phyloP scores from a whole-genome alignment of 1,140 invertebrate species.

The Ganaspis sp. region DNA sequence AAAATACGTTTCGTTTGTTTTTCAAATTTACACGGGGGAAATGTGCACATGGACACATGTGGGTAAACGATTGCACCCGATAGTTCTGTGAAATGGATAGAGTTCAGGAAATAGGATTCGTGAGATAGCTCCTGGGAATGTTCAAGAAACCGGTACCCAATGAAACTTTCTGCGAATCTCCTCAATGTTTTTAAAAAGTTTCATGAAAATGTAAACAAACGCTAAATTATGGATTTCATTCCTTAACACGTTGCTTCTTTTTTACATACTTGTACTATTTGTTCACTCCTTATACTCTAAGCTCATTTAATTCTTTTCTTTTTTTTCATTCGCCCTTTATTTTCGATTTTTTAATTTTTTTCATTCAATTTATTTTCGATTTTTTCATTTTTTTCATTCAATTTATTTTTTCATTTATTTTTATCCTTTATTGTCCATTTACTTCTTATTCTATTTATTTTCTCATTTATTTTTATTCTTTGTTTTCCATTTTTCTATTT shows the following conservation, averaged over 20 bases:
- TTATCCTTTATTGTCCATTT: too few species aligned
- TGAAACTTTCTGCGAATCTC: slow-evolving; percentile 10
- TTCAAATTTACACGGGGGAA: slow-evolving; percentile 10
- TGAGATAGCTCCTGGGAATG: slow-evolving; percentile 5
- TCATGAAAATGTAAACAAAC: slow-evolving; percentile 9
- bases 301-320: too few species aligned
- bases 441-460: too few species aligned
- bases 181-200: slow-evolving; percentile 6
- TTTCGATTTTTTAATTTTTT: too few species aligned
- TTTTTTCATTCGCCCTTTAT: too few species aligned
- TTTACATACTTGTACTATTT: neutral
- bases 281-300: neutral
- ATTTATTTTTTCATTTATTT: too few species aligned
- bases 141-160: neutral
- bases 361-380: too few species aligned
- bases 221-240: slow-evolving; percentile 10
- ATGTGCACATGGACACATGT: slow-evolving; percentile 12
- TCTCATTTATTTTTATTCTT: too few species aligned
- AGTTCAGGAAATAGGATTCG: slow-evolving; percentile 28
- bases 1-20: slow-evolving; percentile 10
- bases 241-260: neutral
- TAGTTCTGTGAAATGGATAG: slow-evolving; percentile 26
- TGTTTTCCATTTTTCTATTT: too few species aligned
- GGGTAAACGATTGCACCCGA: slow-evolving; percentile 24
- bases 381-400: too few species aligned